Conservation (phyloP, 1,140 invertebrate genomes). For the Plectrocnemia conspersa region DNA sequence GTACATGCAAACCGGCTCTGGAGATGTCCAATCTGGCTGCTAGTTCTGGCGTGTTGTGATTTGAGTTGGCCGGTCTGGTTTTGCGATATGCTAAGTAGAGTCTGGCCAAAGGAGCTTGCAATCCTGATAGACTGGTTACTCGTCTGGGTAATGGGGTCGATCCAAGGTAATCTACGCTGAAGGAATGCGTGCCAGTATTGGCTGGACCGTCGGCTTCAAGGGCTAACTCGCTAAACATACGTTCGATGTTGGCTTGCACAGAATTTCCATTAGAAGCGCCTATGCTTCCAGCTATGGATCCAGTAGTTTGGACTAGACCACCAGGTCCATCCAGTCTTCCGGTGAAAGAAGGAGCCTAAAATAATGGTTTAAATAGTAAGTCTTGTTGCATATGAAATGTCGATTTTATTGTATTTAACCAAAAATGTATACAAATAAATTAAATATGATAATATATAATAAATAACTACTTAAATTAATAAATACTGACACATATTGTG, state of each 20-base stretch:
- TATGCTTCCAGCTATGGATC: constrained; percentile 21
- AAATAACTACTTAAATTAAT: too few relatives aligned
- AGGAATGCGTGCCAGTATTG: constrained; percentile 52
- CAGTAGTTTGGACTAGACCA: constrained; percentile 22
- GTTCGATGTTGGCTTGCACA: constrained; percentile 78
- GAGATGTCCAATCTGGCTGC: constrained; percentile 64
- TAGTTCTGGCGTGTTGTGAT: constrained; percentile 25
- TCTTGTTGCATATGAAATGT: too few relatives aligned
- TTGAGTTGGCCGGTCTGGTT: constrained; percentile 46
- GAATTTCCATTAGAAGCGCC: constrained; percentile 54
- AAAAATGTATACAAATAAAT: too few relatives aligned
- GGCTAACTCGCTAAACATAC: constrained; percentile 78
- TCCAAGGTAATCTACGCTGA: constrained; percentile 77
- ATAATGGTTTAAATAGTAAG: too few relatives aligned
- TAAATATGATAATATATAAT: too few relatives aligned
- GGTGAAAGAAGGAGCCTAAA: constrained; percentile 30
- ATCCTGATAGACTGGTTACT: constrained; percentile 73
- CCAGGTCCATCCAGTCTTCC: constrained; percentile 31
- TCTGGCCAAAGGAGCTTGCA: constrained; percentile 74
- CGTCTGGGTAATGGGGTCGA: constrained; percentile 70
- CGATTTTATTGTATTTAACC: too few relatives aligned
- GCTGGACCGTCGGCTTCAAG: constrained; percentile 52
- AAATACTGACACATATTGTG: too few relatives aligned
- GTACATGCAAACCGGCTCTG: constrained; percentile 60
- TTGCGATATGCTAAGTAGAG: constrained; percentile 67